Conservation (phyloP, 2,888 invertebrate species). For the Lutraria lutraria region DNA sequence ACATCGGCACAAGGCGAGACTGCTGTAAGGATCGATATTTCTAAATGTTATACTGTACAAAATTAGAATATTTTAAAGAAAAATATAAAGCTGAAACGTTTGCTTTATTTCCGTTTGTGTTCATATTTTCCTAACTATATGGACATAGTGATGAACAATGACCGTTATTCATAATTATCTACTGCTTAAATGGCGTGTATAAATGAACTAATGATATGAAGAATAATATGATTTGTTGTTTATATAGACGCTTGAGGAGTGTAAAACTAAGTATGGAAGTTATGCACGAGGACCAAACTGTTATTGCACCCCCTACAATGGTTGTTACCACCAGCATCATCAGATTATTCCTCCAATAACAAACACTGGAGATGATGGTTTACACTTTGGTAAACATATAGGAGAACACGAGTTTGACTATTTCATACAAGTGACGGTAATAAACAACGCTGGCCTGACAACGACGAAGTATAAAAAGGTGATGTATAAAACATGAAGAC, state of each 20-base stretch:
- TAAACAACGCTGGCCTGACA: slow-evolving; percentile 71
- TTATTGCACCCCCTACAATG: slow-evolving; percentile 74
- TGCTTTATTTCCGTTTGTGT: too few relatives aligned
- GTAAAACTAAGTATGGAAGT: slow-evolving; percentile 56
- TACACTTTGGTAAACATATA: slow-evolving; percentile 54
- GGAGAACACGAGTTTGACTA: slow-evolving; percentile 77
- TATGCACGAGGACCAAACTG: slow-evolving; percentile 70
- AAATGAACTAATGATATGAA: too few relatives aligned
- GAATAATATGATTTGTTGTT: too few relatives aligned
- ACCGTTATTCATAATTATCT: background rate
- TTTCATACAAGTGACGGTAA: slow-evolving; percentile 72
- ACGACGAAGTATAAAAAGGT: slow-evolving; percentile 60
- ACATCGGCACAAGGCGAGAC: slow-evolving; percentile 64
- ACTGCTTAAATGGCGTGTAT: too few relatives aligned
- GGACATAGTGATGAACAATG: background rate
- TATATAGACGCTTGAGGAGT: slow-evolving; percentile 60
- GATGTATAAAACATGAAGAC: background rate
- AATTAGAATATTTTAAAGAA: too few relatives aligned
- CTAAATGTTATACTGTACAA: background rate
- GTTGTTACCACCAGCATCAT: slow-evolving; percentile 74
- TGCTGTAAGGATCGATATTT: slow-evolving; percentile 21
- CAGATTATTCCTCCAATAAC: slow-evolving; percentile 64
- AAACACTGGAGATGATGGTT: slow-evolving; percentile 52
- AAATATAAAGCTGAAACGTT: too few relatives aligned
- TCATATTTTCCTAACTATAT: too few relatives aligned